phyloP scores from a whole-genome alignment of 2,888 invertebrate species.

The Tipula helvola region DNA sequence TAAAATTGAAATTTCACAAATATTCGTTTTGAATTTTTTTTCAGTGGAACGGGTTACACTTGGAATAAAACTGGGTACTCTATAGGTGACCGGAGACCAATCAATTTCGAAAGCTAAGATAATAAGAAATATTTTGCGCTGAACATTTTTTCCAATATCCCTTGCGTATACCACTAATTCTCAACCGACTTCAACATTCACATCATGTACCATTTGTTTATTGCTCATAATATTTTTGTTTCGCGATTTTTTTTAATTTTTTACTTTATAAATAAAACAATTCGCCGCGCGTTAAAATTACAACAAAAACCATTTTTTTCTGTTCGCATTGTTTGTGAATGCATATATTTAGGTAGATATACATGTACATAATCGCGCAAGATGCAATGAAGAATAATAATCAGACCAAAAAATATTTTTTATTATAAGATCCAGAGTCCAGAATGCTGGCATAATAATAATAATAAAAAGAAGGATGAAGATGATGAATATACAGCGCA shows the following conservation, averaged over 20 bases:
- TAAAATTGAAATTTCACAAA: no score
- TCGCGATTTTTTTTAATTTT: neutral
- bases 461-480: neutral
- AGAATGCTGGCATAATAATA: neutral
- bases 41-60: no score
- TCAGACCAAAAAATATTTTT: neutral
- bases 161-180: neutral
- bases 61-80: no score
- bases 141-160: no score
- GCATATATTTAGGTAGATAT: neutral
- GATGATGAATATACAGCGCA: neutral
- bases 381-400: neutral
- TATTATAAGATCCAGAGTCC: neutral
- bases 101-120: no score
- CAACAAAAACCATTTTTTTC: neutral
- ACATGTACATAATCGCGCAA: neutral
- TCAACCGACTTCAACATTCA: neutral
- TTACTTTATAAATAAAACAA: neutral
- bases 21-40: no score
- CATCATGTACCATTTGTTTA: neutral
- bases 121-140: no score
- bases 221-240: neutral
- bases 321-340: neutral
- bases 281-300: neutral
- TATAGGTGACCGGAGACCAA: no score